These are phyloP conservation scores for Brachyptera risi DNA, from an alignment of 2,888 invertebrate genomes.

Conservation along the genomic window DNA sequence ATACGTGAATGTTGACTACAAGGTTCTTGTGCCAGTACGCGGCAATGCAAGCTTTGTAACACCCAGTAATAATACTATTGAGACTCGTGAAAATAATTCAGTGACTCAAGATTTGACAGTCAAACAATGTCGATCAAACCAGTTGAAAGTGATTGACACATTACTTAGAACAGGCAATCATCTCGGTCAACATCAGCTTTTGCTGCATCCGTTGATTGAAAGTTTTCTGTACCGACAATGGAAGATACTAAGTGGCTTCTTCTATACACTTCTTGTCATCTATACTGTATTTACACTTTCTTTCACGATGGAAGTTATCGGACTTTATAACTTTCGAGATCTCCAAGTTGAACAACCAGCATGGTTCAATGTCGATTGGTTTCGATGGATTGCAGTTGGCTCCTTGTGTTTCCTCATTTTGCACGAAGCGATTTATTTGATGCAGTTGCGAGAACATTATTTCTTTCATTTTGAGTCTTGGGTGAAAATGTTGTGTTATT, in stretches of 20 bases:
- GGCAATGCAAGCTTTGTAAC: too few species aligned
- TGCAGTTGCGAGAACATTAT: conserved; percentile 49
- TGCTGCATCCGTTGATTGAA: conserved; percentile 50
- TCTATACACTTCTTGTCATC: conserved; percentile 50
- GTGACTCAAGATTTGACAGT: not conserved
- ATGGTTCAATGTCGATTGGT: not conserved
- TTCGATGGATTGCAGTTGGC: not conserved
- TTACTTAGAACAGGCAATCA: conserved; percentile 52
- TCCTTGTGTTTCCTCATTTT: conserved; percentile 30
- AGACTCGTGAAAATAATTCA: not conserved
- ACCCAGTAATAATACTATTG: too few species aligned
- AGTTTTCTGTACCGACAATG: conserved; percentile 47
- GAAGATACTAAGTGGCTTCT: conserved; percentile 52
- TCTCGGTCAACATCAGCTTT: conserved; percentile 47
- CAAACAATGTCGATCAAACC: conserved; percentile 39
- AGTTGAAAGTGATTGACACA: conserved; percentile 54
- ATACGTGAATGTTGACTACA: conserved; percentile 50
- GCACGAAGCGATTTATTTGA: conserved; percentile 53
- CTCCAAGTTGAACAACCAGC: conserved; percentile 25
- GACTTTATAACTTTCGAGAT: conserved; percentile 46
- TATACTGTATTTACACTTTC: conserved; percentile 51
- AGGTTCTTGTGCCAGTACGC: conserved; percentile 40
- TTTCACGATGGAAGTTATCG: conserved; percentile 47
- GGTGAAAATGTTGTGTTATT: conserved; percentile 52
- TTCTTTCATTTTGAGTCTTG: conserved; percentile 53